Base-by-base conservation (phyloP, 1,140 invertebrate genomes). In the Sogatella furcifera region DNA sequence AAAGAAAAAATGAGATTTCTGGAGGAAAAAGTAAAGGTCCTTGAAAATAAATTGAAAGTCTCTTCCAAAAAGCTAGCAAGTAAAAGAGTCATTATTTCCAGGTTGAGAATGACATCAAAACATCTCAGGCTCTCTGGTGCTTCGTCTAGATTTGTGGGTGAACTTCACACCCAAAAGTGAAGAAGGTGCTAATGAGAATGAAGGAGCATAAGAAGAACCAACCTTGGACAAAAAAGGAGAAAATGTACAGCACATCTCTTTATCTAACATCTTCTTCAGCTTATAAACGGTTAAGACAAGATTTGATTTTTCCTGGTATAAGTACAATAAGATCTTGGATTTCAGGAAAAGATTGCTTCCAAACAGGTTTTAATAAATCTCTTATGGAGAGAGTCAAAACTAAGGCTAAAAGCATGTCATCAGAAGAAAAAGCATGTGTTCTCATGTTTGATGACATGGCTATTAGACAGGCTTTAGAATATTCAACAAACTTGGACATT, bases 401-500 rank as follows among this genome's bases (percentile, higher is more conserved):
- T 13, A 54, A 54, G 31, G 15, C 52, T 15, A 5, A 5, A 6
- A 13, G 15, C 52, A 54, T 54, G 52, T 24, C 15, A 17, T 31
- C 31, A 31, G 10, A 31, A 31, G 31, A 31, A 31, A 31, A 31
- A 10, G 31, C 31, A 31, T 10, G 52, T 24, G n/a, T 3, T 54
- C 21, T 54, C 21, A 17, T 54, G 52, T 54, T 54, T 54, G 52
- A 54, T 54, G 52, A 17, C 22, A 54, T 9, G 52, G 52, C 52
- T 3, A 54, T 54, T 13, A 54, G 19, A 24, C 15, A 17, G 31
- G 31, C 31, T 31, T n/a, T 31, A 10, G 31, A 31, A 10, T 31
- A 31, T 31, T 31, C 31, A 10, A 9, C 52, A 6, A 54, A 17
- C 14, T 24, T 17, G n/a, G 52, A 19, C 13, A 17, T 54, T 17